phyloP scores from a whole-genome alignment of 2,888 invertebrate species.

The Drosophila lacicola region DNA sequence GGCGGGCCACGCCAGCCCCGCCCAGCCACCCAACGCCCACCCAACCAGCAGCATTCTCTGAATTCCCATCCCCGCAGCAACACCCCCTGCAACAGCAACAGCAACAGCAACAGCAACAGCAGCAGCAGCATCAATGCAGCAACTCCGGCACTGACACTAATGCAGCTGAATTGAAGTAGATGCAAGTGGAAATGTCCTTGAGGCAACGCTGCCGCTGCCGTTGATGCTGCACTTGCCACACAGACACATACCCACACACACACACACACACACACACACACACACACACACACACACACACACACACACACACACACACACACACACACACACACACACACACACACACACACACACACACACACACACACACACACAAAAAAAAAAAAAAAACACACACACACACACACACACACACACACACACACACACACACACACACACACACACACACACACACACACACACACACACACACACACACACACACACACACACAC shows the following conservation, averaged over 20 bases:
- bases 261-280: conserved; percentile 14
- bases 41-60: no score
- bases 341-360: conserved; percentile 8
- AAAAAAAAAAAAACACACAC: no score
- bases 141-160: conserved; percentile 69
- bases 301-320: conserved; percentile 1
- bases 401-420: conserved; percentile 21
- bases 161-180: conserved; percentile 78
- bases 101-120: conserved; percentile 1
- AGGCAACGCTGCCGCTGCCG: conserved; percentile 51
- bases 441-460: conserved; percentile 9
- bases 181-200: conserved; percentile 78
- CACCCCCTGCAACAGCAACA: conserved; percentile 2
- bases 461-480: neutral
- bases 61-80: neutral
- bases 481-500: conserved; percentile 22
- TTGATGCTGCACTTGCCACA: conserved; percentile 33
- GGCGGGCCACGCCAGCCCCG: conserved; percentile 13
- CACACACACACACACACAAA: conserved; percentile 11
- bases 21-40: no score
- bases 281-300: conserved; percentile 6
- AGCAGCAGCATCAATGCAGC: conserved; percentile 21
- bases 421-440: conserved; percentile 14
- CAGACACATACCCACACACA: conserved; percentile 21
- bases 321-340: conserved; percentile 8